Percentiles rank a stretch among this genome's conserved stretches.
Evolutionary conservation across 2,888 invertebrate genomes (phyloP).

Genomic region (Drosophila mayaguana): DNA sequence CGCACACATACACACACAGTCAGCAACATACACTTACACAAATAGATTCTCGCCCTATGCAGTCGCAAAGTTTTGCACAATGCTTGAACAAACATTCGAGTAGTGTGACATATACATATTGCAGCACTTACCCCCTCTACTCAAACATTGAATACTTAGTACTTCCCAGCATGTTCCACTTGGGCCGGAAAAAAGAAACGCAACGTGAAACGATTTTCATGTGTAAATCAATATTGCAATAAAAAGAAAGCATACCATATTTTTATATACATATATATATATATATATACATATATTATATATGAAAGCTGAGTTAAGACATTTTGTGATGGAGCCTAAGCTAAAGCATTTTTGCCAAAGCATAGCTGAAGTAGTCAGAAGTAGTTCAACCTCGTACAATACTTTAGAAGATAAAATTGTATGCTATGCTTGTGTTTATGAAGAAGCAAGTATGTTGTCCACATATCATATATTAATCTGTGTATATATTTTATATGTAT

Average conservation of each 20-base stretch:
- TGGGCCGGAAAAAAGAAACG: conserved; percentile 28
- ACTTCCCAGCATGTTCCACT: conserved; percentile 32
- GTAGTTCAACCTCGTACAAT: neutral
- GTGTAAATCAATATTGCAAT: conserved; percentile 37
- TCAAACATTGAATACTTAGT: conserved; percentile 14
- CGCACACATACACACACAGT: conserved; percentile 10
- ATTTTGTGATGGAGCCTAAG: conserved; percentile 4
- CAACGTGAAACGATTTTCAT: conserved; percentile 51
- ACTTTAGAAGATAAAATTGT: conserved; percentile 20
- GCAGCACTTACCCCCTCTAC: conserved; percentile 62
- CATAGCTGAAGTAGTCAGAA: neutral
- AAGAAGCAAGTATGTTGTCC: neutral
- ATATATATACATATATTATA: conserved; percentile 2
- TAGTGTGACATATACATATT: conserved; percentile 78
- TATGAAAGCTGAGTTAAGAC: neutral
- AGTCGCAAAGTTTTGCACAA: conserved; percentile 40
- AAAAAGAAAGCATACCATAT: neutral
- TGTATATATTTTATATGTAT: neutral
- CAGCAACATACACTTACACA: conserved; percentile 11
- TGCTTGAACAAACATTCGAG: conserved; percentile 72
- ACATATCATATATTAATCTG: neutral
- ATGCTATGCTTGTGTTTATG: conserved; percentile 4
- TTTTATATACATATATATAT: conserved; percentile 1
- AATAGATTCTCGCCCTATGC: conserved; percentile 28
- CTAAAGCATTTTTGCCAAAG: conserved; percentile 17